Evolutionary conservation across 2,797 vertebrate genomes (phyloP).

Genomic region (Gambusia yucatana): DNA sequence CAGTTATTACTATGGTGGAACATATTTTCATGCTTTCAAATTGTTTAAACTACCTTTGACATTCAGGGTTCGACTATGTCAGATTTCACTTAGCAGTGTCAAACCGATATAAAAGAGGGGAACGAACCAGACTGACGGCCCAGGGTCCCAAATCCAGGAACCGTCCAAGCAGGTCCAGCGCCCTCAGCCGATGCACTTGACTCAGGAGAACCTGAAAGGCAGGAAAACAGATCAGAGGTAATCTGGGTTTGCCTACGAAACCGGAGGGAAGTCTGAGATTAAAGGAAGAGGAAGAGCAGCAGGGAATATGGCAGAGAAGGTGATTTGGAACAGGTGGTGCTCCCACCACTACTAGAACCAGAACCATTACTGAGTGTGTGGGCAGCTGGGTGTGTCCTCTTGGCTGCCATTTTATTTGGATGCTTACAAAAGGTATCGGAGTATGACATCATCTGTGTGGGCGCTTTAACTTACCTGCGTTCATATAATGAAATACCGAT

Average conservation of each 20-base stretch:
- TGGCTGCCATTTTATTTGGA: constrained; percentile 39
- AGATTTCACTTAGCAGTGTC: background rate
- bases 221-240: constrained; percentile 48
- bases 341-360: constrained; percentile 45
- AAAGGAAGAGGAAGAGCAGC: constrained; percentile 40
- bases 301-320: constrained; percentile 25
- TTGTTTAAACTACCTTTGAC: background rate
- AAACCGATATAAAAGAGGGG: background rate
- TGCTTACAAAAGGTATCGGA: constrained; percentile 1
- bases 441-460: background rate
- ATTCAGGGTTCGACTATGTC: background rate
- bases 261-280: constrained; percentile 33
- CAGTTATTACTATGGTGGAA: background rate
- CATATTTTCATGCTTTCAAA: background rate
- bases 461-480: background rate
- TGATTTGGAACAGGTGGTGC: constrained; percentile 68
- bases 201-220: constrained; percentile 91
- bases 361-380: constrained; percentile 10
- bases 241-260: constrained; percentile 9
- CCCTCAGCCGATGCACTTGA: constrained; percentile 94
- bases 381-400: constrained; percentile 38
- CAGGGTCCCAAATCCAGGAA: constrained; percentile 97
- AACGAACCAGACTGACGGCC: constrained; percentile 93
- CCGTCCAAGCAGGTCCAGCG: constrained; percentile 92
- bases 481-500: constrained; percentile 1